Percentiles rank a stretch among this genome's conserved stretches.
phyloP scores from a whole-genome alignment of 1,140 invertebrate species.

The Saccostrea cuccullata region DNA sequence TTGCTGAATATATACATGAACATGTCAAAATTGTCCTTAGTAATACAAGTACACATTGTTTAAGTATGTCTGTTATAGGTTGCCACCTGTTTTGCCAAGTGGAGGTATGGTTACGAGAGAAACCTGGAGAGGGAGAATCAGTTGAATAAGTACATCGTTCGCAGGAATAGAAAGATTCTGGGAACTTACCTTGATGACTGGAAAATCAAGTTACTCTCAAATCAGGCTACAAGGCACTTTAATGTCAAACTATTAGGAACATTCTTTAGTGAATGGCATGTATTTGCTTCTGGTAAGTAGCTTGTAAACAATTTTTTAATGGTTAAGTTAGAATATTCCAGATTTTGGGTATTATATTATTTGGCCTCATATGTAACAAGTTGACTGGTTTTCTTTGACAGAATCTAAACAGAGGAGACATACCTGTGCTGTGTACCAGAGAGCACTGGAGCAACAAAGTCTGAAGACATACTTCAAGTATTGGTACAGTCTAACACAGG shows the following conservation, averaged over 20 bases:
- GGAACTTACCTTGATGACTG: slow-evolving; percentile 47
- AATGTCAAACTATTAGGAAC: slow-evolving; percentile 54
- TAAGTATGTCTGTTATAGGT: slow-evolving; percentile 35
- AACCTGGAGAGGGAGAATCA: slow-evolving; percentile 53
- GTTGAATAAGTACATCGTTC: slow-evolving; percentile 43
- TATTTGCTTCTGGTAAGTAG: slow-evolving; percentile 50
- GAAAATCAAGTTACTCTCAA: slow-evolving; percentile 47
- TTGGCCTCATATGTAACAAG: not conserved
- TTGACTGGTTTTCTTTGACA: not conserved
- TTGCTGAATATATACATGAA: too few species aligned
- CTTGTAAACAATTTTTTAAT: not conserved
- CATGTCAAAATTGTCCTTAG: too few species aligned
- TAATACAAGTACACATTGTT: not conserved
- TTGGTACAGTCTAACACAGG: slow-evolving; percentile 45
- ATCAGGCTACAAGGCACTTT: slow-evolving; percentile 50
- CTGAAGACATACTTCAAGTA: slow-evolving; percentile 45
- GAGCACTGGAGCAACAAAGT: slow-evolving; percentile 36
- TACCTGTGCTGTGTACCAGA: slow-evolving; percentile 39
- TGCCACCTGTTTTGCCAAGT: slow-evolving; percentile 49
- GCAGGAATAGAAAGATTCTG: slow-evolving; percentile 45
- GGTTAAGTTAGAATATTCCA: too few species aligned
- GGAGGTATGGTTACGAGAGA: slow-evolving; percentile 47
- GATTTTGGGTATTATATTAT: too few species aligned
- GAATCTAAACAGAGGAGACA: slow-evolving; percentile 34
- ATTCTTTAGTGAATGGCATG: slow-evolving; percentile 51